These are phyloP conservation scores for Lordiphosa stackelbergi DNA, from an alignment of 1,140 invertebrate genomes.

Conservation along the genomic window DNA sequence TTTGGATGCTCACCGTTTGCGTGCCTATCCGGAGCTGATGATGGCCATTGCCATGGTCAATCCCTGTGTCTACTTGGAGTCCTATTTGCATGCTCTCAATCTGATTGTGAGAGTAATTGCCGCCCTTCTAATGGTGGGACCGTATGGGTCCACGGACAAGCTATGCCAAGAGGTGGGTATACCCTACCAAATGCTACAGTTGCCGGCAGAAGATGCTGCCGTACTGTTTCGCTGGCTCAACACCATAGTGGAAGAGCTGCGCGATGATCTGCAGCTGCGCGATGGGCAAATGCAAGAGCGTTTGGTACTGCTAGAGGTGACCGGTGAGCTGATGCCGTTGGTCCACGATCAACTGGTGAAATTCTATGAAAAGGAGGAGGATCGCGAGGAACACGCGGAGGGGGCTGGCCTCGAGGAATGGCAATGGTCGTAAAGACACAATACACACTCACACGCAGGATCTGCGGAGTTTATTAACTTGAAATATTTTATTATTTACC, in stretches of 20 bases:
- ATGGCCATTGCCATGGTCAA: constrained; percentile 48
- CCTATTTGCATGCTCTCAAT: constrained; percentile 47
- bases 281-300: constrained; percentile 31
- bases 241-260: constrained; percentile 39
- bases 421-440: too few species aligned
- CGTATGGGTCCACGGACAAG: constrained; percentile 24
- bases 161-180: constrained; percentile 37
- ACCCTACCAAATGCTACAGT: constrained; percentile 19
- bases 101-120: constrained; percentile 41
- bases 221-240: constrained; percentile 49
- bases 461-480: too few species aligned
- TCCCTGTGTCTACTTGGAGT: constrained; percentile 32
- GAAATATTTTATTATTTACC: too few species aligned
- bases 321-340: constrained; percentile 37
- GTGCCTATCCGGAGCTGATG: constrained; percentile 28
- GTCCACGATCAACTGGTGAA: constrained; percentile 14
- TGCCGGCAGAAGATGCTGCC: constrained; percentile 30
- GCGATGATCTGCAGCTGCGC: constrained; percentile 21
- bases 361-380: constrained; percentile 10
- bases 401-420: background rate
- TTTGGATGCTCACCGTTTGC: constrained; percentile 29
- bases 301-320: constrained; percentile 34
- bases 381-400: background rate
- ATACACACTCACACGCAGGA: too few species aligned
- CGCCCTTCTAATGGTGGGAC: constrained; percentile 25